These are phyloP conservation scores for Danio kyathit DNA, from an alignment of 2,797 vertebrate species.

Conservation along the genomic window DNA sequence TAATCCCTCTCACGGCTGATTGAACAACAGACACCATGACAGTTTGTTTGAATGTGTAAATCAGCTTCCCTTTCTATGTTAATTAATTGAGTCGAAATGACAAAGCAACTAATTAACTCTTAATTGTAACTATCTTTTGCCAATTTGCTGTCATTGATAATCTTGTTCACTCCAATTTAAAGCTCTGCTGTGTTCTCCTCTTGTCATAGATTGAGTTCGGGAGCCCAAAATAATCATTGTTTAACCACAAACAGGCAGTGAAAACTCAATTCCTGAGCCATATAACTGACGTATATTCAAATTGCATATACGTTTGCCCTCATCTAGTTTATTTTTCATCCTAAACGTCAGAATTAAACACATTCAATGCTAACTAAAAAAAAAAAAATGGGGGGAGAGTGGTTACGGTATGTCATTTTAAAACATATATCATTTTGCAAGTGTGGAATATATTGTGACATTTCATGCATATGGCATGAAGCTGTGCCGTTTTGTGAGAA, in stretches of 20 bases:
- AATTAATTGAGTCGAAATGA: conserved; percentile 55
- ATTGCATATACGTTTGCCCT: background rate
- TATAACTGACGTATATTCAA: conserved; percentile 5
- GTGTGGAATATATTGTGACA: background rate
- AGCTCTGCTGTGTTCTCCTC: background rate
- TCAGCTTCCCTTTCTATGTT: conserved; percentile 12
- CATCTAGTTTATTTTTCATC: background rate
- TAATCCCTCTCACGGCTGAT: conserved; percentile 30
- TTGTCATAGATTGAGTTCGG: conserved; percentile 9
- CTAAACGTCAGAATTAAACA: conserved; percentile 20
- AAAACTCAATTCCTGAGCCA: background rate
- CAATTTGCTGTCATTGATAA: conserved; percentile 44
- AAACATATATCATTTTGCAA: conserved; percentile 18
- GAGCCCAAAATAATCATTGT: background rate
- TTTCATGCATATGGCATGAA: conserved; percentile 2
- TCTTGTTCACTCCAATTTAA: conserved; percentile 44
- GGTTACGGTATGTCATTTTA: background rate
- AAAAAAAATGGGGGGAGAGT: no score
- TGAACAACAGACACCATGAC: conserved; percentile 30
- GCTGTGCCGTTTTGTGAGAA: background rate
- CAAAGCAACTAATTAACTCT: conserved; percentile 65
- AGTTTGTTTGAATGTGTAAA: conserved; percentile 17
- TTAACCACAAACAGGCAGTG: background rate
- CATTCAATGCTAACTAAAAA: background rate
- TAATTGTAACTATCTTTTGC: conserved; percentile 55